Conservation (phyloP, 2,888 invertebrate genomes). For the Euplexia lucipara region DNA sequence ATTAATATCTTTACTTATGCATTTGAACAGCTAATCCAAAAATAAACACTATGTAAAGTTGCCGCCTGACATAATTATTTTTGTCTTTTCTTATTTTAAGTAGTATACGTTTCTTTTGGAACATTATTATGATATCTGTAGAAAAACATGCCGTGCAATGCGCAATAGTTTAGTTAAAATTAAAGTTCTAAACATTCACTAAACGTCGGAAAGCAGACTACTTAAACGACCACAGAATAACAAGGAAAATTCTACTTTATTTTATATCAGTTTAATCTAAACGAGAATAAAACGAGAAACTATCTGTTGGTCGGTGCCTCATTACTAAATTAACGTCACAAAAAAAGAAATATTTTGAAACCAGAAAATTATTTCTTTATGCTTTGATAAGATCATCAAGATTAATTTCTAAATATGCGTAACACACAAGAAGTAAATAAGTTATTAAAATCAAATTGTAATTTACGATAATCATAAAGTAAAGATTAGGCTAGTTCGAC, state of each 20-base stretch:
- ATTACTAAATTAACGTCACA: constrained; percentile 52
- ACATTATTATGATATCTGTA: constrained; percentile 1
- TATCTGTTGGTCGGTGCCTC: neutral
- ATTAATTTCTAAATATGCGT: constrained; percentile 79
- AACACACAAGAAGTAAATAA: constrained; percentile 82
- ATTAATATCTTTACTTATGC: too few species aligned
- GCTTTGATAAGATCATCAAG: constrained; percentile 77
- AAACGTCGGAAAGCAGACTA: neutral
- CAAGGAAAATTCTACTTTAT: constrained; percentile 18
- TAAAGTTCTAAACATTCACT: constrained; percentile 5
- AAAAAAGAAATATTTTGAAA: constrained; percentile 72
- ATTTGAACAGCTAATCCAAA: neutral
- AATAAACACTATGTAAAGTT: too few species aligned
- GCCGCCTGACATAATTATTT: neutral
- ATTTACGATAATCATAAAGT: constrained; percentile 89
- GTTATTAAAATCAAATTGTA: constrained; percentile 88
- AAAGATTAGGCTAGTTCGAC: constrained; percentile 83
- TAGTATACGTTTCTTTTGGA: neutral
- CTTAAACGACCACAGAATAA: constrained; percentile 12
- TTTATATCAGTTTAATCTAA: constrained; percentile 43
- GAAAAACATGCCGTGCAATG: neutral
- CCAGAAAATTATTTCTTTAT: constrained; percentile 70
- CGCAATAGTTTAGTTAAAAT: neutral
- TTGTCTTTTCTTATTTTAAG: neutral
- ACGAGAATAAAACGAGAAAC: constrained; percentile 29